Evolutionary conservation across 2,113 vertebrate species (phyloP), one percentile per base, ranked within the genome.

Genomic region (Odobenus rosmarus): DNA sequence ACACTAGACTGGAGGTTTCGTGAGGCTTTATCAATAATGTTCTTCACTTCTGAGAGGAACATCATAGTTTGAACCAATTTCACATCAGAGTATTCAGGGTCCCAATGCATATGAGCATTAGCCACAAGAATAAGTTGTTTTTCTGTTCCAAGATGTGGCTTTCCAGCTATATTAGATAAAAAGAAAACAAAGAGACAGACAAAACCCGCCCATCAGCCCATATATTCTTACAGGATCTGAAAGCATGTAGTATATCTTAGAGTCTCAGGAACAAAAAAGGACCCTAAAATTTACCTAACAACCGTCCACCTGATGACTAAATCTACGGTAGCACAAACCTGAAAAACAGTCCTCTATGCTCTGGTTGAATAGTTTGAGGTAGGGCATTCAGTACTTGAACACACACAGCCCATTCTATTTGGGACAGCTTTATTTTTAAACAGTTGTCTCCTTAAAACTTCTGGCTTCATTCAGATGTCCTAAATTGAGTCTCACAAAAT

Each of bases 91-190:
- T 99, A 99, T 72, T 99, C 99, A 4, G 99, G 99, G 98, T 99
- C 99, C 99, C 99, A 99, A 99, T 99, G 99, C 99, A 99, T 99
- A 96, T 99, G 99, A 90, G 99, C 99, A 96, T 99, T 99, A 97
- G 99, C 99, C 96, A 99, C 99, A 96, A 99, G 99, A 96, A 99
- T 99, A 94, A 99, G 99, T 98, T 99, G 99, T 98, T 99, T 99
- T 98, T 99, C 99, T 99, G 99, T 99, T 96, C 99, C 99, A 71
- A 99, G 99, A 96, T 99, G 99, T 57, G 99, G 98, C 97, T 99
- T 99, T 95, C 99, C 99, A 98, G 99, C 99, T 99, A 97, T n/a
- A 98, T 97, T 93, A 71, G 96, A 98, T 90, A 97, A 85, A 83
- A 96, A 93, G 11, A 85, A 95, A 93, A 94, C 53, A 95, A 33